Percentiles rank a stretch among this genome's conserved stretches.
phyloP scores from a whole-genome alignment of 2,113 vertebrate species.

The Lycaon pictus region DNA sequence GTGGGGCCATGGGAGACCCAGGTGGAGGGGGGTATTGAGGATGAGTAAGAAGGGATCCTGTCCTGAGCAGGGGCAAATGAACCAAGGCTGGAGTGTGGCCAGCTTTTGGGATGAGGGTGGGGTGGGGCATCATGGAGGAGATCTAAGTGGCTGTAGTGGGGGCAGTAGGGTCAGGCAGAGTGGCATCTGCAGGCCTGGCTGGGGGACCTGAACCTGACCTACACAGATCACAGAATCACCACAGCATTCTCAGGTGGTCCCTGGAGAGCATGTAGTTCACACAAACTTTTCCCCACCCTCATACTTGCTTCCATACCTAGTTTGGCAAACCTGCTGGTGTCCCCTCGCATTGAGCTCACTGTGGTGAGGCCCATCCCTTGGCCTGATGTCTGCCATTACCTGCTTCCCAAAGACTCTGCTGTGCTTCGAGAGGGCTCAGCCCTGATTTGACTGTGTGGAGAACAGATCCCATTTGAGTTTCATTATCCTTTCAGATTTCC shows the following conservation, averaged over 20 bases:
- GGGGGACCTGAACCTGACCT: neutral
- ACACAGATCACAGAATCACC: neutral
- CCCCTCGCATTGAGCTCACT: fast-evolving
- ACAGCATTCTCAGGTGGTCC: neutral
- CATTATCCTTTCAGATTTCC: neutral
- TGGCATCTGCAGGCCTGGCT: too few species aligned
- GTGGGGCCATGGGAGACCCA: fast-evolving
- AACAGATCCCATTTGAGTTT: too few species aligned
- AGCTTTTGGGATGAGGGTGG: neutral
- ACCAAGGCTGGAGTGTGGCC: neutral
- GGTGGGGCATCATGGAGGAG: fast-evolving
- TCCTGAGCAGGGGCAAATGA: neutral
- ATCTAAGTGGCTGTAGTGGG: neutral
- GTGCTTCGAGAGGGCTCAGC: neutral
- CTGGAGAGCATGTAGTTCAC: neutral
- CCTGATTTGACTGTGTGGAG: neutral
- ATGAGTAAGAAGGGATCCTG: neutral
- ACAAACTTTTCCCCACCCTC: neutral
- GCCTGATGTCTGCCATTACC: too few species aligned
- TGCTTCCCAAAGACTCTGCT: neutral
- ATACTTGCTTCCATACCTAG: neutral
- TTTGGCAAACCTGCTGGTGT: too few species aligned
- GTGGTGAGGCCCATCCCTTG: too few species aligned
- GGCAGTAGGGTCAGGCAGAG: neutral
- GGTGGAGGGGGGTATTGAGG: neutral